A percentile compares a stretch with the other conserved stretches of the same genome.
These are phyloP conservation scores for Linnaemya tessellans DNA, from an alignment of 2,888 invertebrate species.

Conservation along the genomic window DNA sequence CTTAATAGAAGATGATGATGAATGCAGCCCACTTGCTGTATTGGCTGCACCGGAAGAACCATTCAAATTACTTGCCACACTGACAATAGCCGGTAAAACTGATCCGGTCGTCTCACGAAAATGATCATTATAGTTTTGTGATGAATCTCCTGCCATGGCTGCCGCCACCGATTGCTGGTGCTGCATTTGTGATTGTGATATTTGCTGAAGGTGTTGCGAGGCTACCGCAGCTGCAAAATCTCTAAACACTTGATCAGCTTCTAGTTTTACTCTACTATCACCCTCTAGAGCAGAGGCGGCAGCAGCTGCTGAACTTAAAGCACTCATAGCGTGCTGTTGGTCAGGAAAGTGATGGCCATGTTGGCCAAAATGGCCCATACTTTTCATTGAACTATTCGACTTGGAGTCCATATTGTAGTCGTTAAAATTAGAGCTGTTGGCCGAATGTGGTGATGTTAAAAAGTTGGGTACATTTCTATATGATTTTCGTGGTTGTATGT, in stretches of 20 bases:
- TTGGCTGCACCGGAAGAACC: conserved; percentile 46
- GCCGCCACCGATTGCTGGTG: conserved; percentile 75
- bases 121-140: conserved; percentile 79
- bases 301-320: conserved; percentile 77
- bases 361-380: conserved; percentile 77
- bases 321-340: conserved; percentile 77
- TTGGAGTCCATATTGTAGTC: conserved; percentile 83
- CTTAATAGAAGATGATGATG: conserved; percentile 83
- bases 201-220: conserved; percentile 80
- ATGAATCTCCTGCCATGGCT: conserved; percentile 78
- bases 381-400: conserved; percentile 82
- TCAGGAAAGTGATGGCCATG: conserved; percentile 78
- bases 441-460: conserved; percentile 81
- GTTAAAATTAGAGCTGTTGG: conserved; percentile 79
- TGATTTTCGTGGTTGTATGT: conserved; percentile 83
- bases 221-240: conserved; percentile 82
- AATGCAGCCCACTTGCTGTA: conserved; percentile 75
- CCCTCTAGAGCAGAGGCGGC: conserved; percentile 75
- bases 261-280: conserved; percentile 80
- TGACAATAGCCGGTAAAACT: conserved; percentile 53
- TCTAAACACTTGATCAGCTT: conserved; percentile 81
- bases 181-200: conserved; percentile 78
- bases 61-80: conserved; percentile 68
- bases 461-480: conserved; percentile 82
- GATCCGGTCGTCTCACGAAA: conserved; percentile 75